Evolutionary conservation across 2,797 vertebrate species (phyloP).

Genomic region (Hyperoplus lanceolatus): DNA sequence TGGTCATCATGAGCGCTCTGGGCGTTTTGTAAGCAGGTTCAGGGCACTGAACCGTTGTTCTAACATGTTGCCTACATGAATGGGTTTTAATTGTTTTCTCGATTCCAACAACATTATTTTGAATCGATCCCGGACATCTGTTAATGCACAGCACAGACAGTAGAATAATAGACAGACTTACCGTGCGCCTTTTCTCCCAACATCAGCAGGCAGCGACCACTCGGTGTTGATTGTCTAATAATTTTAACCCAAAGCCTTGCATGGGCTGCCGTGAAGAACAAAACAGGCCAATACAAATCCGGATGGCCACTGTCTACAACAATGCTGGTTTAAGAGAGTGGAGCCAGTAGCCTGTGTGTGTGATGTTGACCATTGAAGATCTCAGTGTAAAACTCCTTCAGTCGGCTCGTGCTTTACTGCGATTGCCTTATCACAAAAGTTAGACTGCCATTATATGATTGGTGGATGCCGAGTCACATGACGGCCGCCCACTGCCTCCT

Average conservation of each 20-base stretch:
- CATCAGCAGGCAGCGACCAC: conserved; percentile 66
- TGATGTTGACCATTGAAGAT: conserved; percentile 38
- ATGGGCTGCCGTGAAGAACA: conserved; percentile 37
- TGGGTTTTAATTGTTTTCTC: background rate
- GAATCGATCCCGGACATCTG: background rate
- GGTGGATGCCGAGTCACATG: conserved; percentile 78
- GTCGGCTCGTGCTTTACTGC: conserved; percentile 65
- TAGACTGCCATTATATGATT: conserved; percentile 65
- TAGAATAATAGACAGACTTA: conserved; percentile 49
- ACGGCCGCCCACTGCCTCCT: conserved; percentile 47
- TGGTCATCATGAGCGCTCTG: background rate
- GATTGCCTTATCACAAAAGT: conserved; percentile 69
- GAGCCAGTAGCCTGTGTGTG: conserved; percentile 7
- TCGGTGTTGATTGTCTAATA: conserved; percentile 44
- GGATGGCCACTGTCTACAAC: background rate
- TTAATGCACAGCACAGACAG: fast-evolving
- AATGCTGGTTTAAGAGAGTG: background rate
- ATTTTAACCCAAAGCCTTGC: conserved; percentile 49
- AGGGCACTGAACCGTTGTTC: background rate
- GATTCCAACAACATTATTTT: background rate
- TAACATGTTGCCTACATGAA: background rate
- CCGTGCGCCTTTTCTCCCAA: conserved; percentile 84
- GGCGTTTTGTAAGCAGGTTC: background rate
- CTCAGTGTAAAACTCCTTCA: conserved; percentile 61
- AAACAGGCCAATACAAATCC: conserved; percentile 26